Percentiles rank a stretch among this genome's conserved stretches.
Evolutionary conservation across 2,797 vertebrate genomes (phyloP).

Genomic region (Pipistrellus nathusii): DNA sequence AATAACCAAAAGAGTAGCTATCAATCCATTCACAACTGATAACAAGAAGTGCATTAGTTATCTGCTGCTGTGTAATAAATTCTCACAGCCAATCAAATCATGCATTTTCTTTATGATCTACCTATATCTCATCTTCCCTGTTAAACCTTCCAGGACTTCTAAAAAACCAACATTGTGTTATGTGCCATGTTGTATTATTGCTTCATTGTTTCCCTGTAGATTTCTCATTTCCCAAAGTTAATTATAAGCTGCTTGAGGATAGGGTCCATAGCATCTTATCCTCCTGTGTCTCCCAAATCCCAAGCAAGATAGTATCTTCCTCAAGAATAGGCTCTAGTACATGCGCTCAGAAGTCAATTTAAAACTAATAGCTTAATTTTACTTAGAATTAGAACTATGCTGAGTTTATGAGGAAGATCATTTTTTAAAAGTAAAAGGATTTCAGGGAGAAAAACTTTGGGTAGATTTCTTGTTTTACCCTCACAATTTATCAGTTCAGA

Average conservation of each 20-base stretch:
- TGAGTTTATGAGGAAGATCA: conserved; percentile 7
- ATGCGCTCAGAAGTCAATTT: not conserved
- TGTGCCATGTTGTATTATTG: not conserved
- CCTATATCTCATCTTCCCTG: not conserved
- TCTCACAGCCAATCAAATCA: not conserved
- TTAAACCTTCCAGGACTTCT: not conserved
- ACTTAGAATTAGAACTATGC: not conserved
- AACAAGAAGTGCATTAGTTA: too few relatives aligned
- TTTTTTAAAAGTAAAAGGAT: conserved; percentile 3
- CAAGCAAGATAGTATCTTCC: not conserved
- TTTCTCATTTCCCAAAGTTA: conserved; percentile 47
- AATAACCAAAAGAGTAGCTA: not conserved
- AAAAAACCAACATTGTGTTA: not conserved
- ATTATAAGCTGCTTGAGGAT: not conserved
- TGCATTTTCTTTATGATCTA: not conserved
- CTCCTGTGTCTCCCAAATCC: not conserved
- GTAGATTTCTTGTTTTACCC: not conserved
- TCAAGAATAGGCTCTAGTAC: not conserved
- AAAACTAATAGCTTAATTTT: conserved; percentile 8
- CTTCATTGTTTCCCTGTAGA: conserved; percentile 8
- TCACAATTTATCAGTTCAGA: not conserved
- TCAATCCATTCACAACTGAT: not conserved
- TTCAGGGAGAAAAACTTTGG: not conserved
- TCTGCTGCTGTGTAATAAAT: not conserved
- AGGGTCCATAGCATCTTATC: not conserved